Base-by-base conservation (phyloP, 2,888 invertebrate genomes). In the Dysmachus trigonus region DNA sequence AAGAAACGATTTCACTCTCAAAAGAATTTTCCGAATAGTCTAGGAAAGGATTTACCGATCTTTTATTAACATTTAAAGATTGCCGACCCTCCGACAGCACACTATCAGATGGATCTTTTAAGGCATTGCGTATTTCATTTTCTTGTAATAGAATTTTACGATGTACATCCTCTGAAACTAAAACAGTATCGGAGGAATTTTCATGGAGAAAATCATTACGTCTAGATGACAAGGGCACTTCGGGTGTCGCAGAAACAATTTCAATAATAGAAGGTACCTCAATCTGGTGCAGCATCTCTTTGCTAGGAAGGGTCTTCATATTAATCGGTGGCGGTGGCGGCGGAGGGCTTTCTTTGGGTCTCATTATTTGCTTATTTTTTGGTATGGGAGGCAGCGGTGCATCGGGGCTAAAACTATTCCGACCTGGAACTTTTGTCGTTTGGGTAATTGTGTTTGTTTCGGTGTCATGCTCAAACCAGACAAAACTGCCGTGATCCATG, bases 291-390 rank as follows among this genome's bases (percentile, higher is more conserved):
- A 88, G 38, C n/a, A 72, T 72, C 18, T 87, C 87, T 33, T 87
- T 86, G 74, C 89, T 91, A 22, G 92, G 92, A 87, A 92, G 73
- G 2, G 92, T 92, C 41, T 90, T 88, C 85, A 88, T 90, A 87
- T 91, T 92, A 1, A 92, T 89, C 15, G 92, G 92, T 47, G 92
- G 92, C n/a, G 92, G 92, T 13, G 92, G 92, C n/a, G 92, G 92
- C 13, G 92, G 92, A 2, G 92, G 92, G 87, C 91, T 90, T 13
- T 91, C 92, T 31, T 89, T 90, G 2, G 92, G 92, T 5, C 92
- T 89, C 18, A 89, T 41, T 47, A 85, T 2, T n/a, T 71, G 38
- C 38, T 72, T 22, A 10, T 22, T n/a, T 6, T 31, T 15, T 10
- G 88, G 88, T 18, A 87, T 30, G 13, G 88, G 88, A 13, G 88